Evolutionary conservation across 2,113 vertebrate species (phyloP).

Genomic region (Brevimyrus niger): DNA sequence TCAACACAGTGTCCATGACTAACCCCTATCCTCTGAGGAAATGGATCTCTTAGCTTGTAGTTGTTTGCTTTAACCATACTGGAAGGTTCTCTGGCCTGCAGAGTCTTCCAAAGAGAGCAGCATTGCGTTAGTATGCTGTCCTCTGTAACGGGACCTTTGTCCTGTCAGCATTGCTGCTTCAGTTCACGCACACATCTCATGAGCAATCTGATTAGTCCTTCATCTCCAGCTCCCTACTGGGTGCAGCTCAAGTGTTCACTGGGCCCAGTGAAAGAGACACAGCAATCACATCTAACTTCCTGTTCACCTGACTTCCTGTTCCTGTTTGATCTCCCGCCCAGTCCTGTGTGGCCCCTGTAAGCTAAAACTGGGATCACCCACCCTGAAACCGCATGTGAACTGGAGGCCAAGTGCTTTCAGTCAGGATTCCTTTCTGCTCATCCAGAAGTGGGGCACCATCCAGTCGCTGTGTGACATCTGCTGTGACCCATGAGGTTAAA

Average conservation of each 20-base stretch:
- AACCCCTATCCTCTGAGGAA: background rate
- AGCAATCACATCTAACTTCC: background rate
- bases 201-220: background rate
- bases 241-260: background rate
- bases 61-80: conserved; percentile 26
- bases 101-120: background rate
- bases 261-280: background rate
- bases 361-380: background rate
- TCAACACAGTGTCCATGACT: background rate
- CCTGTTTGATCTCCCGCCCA: background rate
- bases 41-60: conserved; percentile 1
- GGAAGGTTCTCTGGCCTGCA: background rate
- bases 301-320: background rate
- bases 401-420: background rate
- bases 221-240: background rate
- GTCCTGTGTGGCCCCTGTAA: background rate
- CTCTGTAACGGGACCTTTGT: conserved; percentile 13
- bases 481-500: background rate
- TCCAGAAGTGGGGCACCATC: background rate
- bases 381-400: background rate
- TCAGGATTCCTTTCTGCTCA: background rate
- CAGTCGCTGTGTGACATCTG: background rate
- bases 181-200: background rate
- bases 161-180: background rate
- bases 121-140: background rate